phyloP scores from a whole-genome alignment of 2,797 vertebrate genomes.

The Parauchenoglanis punctatus region DNA sequence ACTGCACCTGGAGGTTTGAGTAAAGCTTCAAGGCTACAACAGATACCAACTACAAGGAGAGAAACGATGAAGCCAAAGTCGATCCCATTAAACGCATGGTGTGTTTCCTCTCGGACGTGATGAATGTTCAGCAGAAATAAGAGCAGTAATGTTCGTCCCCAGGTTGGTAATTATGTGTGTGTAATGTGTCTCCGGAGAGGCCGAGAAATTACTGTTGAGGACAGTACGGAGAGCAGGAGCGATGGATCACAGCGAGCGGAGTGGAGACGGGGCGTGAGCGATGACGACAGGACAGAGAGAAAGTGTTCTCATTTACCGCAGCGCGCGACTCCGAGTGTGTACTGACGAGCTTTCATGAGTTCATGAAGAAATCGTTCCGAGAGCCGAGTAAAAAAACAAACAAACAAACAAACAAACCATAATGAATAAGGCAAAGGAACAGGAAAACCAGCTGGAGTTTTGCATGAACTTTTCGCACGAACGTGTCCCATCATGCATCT shows the following conservation, averaged over 20 bases:
- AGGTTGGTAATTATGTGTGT: conserved; percentile 70
- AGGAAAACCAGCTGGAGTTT: background rate
- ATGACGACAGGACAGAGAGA: background rate
- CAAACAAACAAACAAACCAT: too few species aligned
- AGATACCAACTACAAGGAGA: background rate
- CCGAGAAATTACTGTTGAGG: conserved; percentile 61
- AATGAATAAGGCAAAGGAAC: background rate
- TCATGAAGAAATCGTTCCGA: background rate
- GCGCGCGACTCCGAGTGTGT: conserved; percentile 53
- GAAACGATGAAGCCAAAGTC: background rate
- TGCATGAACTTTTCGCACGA: background rate
- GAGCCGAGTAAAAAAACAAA: background rate
- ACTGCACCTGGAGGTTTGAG: background rate
- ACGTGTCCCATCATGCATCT: background rate
- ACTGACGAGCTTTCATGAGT: background rate
- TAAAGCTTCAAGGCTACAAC: background rate
- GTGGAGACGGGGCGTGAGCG: conserved; percentile 25
- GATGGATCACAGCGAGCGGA: conserved; percentile 62
- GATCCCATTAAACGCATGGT: background rate
- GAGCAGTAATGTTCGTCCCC: conserved; percentile 61
- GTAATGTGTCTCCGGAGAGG: conserved; percentile 64
- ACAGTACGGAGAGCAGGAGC: conserved; percentile 55
- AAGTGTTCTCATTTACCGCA: conserved; percentile 11
- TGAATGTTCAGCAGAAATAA: conserved; percentile 60
- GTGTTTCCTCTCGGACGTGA: conserved; percentile 49